Evolutionary conservation across 1,140 invertebrate species (phyloP).

Genomic region (Brachionus koreanus): DNA sequence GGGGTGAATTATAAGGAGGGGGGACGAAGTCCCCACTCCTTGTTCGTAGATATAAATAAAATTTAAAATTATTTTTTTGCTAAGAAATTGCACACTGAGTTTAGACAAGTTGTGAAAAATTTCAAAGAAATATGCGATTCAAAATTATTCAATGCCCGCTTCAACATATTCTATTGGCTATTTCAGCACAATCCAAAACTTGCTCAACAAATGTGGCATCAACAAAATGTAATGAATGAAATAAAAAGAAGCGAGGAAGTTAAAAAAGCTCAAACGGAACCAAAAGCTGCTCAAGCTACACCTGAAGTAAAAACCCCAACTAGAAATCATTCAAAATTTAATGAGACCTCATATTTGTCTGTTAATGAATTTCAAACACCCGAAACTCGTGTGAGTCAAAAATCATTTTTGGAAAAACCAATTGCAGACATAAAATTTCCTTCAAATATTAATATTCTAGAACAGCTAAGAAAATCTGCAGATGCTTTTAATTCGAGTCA

Average conservation of each 20-base stretch:
- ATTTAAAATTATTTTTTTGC: too few species aligned
- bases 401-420: slow-evolving; percentile 12
- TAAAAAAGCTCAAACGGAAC: background rate
- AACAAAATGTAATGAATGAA: slow-evolving; percentile 26
- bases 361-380: slow-evolving; percentile 41
- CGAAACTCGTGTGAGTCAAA: background rate
- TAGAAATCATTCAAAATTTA: background rate
- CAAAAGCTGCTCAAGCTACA: background rate
- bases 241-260: background rate
- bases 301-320: background rate
- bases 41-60: too few species aligned
- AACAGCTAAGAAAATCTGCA: slow-evolving; percentile 20
- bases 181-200: slow-evolving; percentile 25
- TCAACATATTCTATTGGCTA: slow-evolving; percentile 24
- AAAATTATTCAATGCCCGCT: background rate
- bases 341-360: slow-evolving; percentile 40
- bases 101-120: background rate
- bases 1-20: too few species aligned
- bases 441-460: background rate
- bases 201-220: slow-evolving; percentile 7
- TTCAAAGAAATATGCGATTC: background rate
- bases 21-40: too few species aligned
- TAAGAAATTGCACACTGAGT: background rate
- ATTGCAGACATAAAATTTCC: slow-evolving; percentile 14
- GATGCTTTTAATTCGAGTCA: slow-evolving; percentile 8